phyloP scores from a whole-genome alignment of 2,113 vertebrate genomes.

The Sander vitreus region DNA sequence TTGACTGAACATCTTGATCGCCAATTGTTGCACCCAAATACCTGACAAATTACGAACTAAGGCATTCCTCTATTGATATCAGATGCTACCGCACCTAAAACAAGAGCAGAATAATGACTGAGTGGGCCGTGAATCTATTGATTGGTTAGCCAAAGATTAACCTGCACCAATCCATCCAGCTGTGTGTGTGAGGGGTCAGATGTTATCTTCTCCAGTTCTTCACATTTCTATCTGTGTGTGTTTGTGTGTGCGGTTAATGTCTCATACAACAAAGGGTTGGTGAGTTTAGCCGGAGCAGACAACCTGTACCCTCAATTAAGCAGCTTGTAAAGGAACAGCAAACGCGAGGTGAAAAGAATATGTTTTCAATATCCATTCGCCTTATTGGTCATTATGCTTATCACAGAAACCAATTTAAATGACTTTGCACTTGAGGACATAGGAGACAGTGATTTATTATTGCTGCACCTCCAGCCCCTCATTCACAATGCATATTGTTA shows the following conservation, averaged over 20 bases:
- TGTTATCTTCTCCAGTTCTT: background rate
- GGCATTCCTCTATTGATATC: background rate
- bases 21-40: background rate
- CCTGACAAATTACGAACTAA: background rate
- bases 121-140: background rate
- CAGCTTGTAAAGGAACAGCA: slow-evolving; percentile 11
- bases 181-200: background rate
- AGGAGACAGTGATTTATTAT: slow-evolving; percentile 46
- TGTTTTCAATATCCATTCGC: slow-evolving; percentile 40
- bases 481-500: slow-evolving; percentile 38
- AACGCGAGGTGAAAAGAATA: slow-evolving; percentile 17
- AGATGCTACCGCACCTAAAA: background rate
- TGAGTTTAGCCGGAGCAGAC: slow-evolving; percentile 3
- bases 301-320: slow-evolving; percentile 47
- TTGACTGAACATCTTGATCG: slow-evolving; percentile 5
- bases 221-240: background rate
- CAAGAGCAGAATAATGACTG: background rate
- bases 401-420: slow-evolving; percentile 39
- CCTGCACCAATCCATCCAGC: background rate
- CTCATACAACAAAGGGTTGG: background rate
- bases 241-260: background rate
- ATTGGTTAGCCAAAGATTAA: slow-evolving; percentile 9
- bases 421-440: slow-evolving; percentile 43
- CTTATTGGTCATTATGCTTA: slow-evolving; percentile 45
- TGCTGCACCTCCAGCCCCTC: slow-evolving; percentile 19